Percentiles rank a stretch among this genome's conserved stretches.
These are phyloP conservation scores for Balanococcus diminutus DNA, from an alignment of 2,888 invertebrate genomes.

Conservation along the genomic window DNA sequence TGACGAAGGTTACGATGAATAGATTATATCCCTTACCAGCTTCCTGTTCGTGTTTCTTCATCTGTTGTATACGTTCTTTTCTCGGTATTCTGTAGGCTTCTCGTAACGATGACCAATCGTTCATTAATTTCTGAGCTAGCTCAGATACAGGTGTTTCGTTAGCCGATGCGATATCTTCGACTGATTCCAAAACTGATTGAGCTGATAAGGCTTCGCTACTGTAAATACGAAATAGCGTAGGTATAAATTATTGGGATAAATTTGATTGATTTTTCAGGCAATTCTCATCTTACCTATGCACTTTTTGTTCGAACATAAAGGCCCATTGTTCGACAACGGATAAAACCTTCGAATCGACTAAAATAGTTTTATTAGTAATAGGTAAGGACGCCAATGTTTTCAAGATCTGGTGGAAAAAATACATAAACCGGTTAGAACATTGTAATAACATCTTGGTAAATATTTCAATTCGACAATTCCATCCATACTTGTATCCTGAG, in stretches of 20 bases:
- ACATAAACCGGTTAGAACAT: neutral
- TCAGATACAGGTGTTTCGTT: constrained; percentile 49
- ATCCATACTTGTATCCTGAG: constrained; percentile 30
- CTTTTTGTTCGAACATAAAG: constrained; percentile 55
- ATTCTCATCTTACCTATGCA: constrained; percentile 55
- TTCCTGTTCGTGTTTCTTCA: constrained; percentile 93
- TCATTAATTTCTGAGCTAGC: constrained; percentile 64
- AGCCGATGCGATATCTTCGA: constrained; percentile 50
- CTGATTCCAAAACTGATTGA: constrained; percentile 48
- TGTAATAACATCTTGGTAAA: neutral
- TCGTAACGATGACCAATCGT: constrained; percentile 73
- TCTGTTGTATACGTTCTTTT: constrained; percentile 89
- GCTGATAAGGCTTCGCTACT: constrained; percentile 50
- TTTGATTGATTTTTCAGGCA: neutral
- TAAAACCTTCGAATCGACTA: constrained; percentile 90
- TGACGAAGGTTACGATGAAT: too few relatives aligned
- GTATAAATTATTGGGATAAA: too few relatives aligned
- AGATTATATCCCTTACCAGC: constrained; percentile 69
- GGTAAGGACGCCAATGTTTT: constrained; percentile 84
- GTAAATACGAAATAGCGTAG: neutral
- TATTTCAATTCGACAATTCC: neutral
- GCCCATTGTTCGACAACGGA: constrained; percentile 80
- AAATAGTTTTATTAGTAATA: constrained; percentile 89
- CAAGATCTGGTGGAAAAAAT: constrained; percentile 67
- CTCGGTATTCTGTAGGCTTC: constrained; percentile 91